Base-by-base conservation (phyloP, 1,140 invertebrate genomes). In the Neuroterus valhalla region DNA sequence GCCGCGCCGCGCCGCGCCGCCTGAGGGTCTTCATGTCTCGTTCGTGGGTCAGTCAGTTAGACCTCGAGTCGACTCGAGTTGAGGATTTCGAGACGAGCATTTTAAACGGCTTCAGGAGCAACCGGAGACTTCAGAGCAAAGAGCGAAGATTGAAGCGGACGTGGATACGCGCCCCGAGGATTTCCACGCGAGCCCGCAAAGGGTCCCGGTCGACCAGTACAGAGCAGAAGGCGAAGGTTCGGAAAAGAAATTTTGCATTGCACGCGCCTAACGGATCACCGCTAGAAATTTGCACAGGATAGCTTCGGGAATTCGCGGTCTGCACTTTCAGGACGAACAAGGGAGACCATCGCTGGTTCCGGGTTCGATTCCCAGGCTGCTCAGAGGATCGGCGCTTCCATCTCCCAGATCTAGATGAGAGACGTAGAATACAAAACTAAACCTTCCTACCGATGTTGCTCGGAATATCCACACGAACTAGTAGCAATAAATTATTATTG, bases 331-430 rank as follows among this genome's bases (percentile, higher is more conserved):
- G 80, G 76, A 81, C 78, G 78, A 79, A 78, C 73, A 23, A 70
- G 71, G 72, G 62, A 66, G 77, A 73, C 79, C 74, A 71, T 21
- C 48, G 19, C 75, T 66, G 81, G 82, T 85, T 86, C 84, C 85
- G 86, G 86, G 86, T 87, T 87, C 82, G 85, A 86, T 87, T 87
- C 86, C 85, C 86, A 87, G 80, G 78, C 76, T 75, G 73, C 71
- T 52, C 46, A 38, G 71, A 75, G 79, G 79, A 83, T 84, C 82
- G 78, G 71, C 77, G 82, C 74, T 79, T 79, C 81, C 80, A 72
- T 69, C 78, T 78, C 62, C 78, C 71, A 82, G 84, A 87, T 87
- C 86, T 86, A 87, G 85, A 86, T 87, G 82, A 84, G 82, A 78
- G 73, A 78, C 76, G 71, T 70, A 76, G 80, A 72, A 82, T 76